Percentiles rank a stretch among this genome's conserved stretches.
Conservation (phyloP, 2,113 vertebrate species). For the Plotosus lineatus region DNA sequence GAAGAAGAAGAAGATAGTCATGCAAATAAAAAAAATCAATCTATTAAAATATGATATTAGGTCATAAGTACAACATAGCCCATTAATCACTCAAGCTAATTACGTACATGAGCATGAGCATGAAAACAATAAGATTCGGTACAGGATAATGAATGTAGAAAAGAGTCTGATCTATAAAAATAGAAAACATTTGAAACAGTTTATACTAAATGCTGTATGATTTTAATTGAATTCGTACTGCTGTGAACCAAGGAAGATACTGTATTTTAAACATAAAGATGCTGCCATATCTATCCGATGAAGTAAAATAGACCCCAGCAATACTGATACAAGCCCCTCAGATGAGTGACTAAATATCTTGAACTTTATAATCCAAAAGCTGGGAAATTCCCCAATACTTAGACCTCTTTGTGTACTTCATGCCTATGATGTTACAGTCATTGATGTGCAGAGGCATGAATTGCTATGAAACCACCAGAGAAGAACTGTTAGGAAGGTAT, state of each 20-base stretch:
- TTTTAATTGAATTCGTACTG: background rate
- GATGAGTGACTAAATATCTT: background rate
- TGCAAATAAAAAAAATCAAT: background rate
- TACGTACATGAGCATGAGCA: background rate
- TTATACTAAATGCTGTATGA: background rate
- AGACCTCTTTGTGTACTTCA: background rate
- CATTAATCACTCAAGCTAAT: background rate
- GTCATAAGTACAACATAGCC: background rate
- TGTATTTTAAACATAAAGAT: background rate
- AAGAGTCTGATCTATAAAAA: slow-evolving; percentile 6
- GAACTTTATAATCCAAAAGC: background rate
- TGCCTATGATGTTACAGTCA: background rate
- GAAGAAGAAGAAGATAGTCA: too few relatives aligned
- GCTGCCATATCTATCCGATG: background rate
- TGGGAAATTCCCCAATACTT: slow-evolving; percentile 7
- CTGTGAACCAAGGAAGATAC: background rate
- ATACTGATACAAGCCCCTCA: background rate
- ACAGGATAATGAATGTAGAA: background rate
- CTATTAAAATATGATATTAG: background rate
- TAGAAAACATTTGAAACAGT: background rate
- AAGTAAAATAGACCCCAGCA: background rate
- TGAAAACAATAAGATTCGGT: background rate
- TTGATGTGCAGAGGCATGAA: background rate
- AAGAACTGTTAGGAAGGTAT: background rate
- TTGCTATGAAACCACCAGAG: background rate